Evolutionary conservation across 64 coral and sea anemone genomes (phyloP).

Genomic region (Pocillopora damicornis): DNA sequence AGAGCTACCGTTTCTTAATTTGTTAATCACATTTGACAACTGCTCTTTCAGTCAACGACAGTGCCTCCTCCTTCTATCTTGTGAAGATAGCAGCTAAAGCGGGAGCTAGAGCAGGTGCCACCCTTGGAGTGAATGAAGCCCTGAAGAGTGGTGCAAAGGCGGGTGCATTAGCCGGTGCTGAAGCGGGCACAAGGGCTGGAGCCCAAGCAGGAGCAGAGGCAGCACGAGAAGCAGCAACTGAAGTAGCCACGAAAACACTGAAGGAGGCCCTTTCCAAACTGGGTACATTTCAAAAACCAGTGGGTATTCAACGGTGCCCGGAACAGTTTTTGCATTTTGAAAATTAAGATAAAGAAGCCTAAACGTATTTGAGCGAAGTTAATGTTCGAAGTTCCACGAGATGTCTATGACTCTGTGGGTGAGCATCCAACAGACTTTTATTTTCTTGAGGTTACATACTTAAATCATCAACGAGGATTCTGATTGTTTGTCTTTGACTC

Average conservation of each 20-base stretch:
- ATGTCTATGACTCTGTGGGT: too few relatives aligned
- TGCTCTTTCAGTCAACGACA: neutral
- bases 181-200: slow-evolving; percentile 35
- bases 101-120: slow-evolving; percentile 54
- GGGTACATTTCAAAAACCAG: slow-evolving; percentile 6
- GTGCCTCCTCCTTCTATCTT: neutral
- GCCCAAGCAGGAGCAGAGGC: slow-evolving; percentile 47
- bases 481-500: too few relatives aligned
- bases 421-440: too few relatives aligned
- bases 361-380: too few relatives aligned
- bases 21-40: neutral
- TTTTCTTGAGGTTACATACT: too few relatives aligned
- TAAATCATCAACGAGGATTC: too few relatives aligned
- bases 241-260: slow-evolving; percentile 40
- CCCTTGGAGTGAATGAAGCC: slow-evolving; percentile 38
- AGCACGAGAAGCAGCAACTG: slow-evolving; percentile 49
- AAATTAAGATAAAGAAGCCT: too few relatives aligned
- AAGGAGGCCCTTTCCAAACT: slow-evolving; percentile 26
- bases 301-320: neutral
- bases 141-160: slow-evolving; percentile 39
- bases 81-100: slow-evolving; percentile 60
- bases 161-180: slow-evolving; percentile 49
- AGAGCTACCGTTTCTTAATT: neutral
- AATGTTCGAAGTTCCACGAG: too few relatives aligned
- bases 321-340: too few relatives aligned